Base-by-base conservation (phyloP, 1,140 invertebrate species). In the Neocloeon triangulifer region DNA sequence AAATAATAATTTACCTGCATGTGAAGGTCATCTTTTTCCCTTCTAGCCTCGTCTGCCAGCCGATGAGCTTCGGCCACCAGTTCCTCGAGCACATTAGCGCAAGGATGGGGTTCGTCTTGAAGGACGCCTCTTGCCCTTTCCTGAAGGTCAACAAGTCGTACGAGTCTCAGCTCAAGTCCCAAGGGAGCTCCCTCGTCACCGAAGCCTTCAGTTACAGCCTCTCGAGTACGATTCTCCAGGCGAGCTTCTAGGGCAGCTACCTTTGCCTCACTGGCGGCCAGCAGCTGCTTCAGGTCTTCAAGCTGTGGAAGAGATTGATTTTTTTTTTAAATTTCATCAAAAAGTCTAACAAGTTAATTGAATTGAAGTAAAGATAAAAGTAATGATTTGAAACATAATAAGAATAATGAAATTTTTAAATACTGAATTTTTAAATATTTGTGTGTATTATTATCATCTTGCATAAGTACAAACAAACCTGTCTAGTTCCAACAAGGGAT, bases 1-100 rank as follows among this genome's bases (percentile, higher is more conserved):
- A n/a, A n/a, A n/a, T n/a, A n/a, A n/a, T n/a, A n/a, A 30, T 35
- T 50, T 50, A 78, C 74, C 66, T 79, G 74, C 30, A 66, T 62
- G 35, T 66, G 56, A 20, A 77, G 48, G 50, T 81, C 76, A 41
- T 73, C 65, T 30, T 61, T 60, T 34, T 77, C 72, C 21, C 55
- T 56, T 35, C 64, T 65, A 19, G 62, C 53, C 10, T 58, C 60
- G 32, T 78, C 73, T 1, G 66, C 50, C 28, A 69, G 53, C 34
- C 59, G 62, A 25, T 70, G 64, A n/a, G 59, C 59, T 36, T 68
- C 60, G 21, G 53, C 52, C 18, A 56, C 62, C 5, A 71, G 43
- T 37, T 70, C 66, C 37, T 73, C 68, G 14, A 72, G 59, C 22
- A 70, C 43, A 40, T 64, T 57, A 63, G 39, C 12, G 58, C 51